Evolutionary conservation across 2,888 invertebrate species (phyloP).

Genomic region (Drosophila acutilabella): DNA sequence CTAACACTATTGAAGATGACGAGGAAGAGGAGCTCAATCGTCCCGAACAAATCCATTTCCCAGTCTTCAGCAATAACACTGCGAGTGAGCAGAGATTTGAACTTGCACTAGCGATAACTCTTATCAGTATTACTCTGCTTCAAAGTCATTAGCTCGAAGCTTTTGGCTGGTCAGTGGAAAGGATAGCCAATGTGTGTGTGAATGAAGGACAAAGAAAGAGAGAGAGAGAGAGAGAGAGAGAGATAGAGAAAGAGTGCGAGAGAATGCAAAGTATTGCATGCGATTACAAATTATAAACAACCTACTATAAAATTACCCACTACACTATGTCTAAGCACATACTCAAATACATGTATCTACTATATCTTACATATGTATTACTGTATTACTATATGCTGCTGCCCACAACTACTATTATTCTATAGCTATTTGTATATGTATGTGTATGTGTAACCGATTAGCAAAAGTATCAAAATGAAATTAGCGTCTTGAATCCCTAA

Average conservation of each 20-base stretch:
- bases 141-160: constrained; percentile 58
- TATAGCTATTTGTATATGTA: constrained; percentile 30
- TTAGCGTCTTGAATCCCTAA: constrained; percentile 37
- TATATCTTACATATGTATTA: constrained; percentile 48
- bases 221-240: background rate
- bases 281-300: constrained; percentile 13
- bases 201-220: background rate
- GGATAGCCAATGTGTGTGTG: constrained; percentile 15
- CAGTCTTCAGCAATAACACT: constrained; percentile 81
- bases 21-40: constrained; percentile 85
- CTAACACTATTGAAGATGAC: constrained; percentile 83
- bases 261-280: constrained; percentile 39
- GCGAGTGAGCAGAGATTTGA: constrained; percentile 22
- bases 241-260: constrained; percentile 12
- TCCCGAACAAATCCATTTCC: constrained; percentile 85
- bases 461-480: constrained; percentile 51
- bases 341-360: constrained; percentile 57
- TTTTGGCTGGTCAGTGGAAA: constrained; percentile 19
- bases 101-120: constrained; percentile 42
- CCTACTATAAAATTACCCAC: constrained; percentile 7
- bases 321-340: constrained; percentile 28
- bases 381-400: constrained; percentile 60
- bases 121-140: constrained; percentile 42
- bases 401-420: constrained; percentile 55
- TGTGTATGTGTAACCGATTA: constrained; percentile 64